phyloP scores from a whole-genome alignment of 2,113 vertebrate genomes.

The Castor canadensis region DNA sequence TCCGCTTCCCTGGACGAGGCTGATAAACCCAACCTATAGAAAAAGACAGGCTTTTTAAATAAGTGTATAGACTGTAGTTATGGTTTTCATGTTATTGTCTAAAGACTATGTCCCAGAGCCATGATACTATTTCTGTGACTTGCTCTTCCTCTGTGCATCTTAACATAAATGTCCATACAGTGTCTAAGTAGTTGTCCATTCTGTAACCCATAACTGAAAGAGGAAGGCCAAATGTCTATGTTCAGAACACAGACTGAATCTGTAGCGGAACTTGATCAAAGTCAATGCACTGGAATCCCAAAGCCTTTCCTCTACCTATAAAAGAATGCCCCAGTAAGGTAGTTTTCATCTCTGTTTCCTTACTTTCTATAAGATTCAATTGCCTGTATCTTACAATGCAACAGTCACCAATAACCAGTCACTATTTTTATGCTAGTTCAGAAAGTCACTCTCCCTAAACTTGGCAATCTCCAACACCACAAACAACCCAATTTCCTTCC shows the following conservation, averaged over 20 bases:
- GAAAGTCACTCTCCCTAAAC: not conserved
- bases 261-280: constrained; percentile 14
- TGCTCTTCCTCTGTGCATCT: constrained; percentile 8
- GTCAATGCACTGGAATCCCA: not conserved
- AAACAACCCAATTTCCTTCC: constrained; percentile 7
- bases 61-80: not conserved
- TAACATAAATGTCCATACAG: not conserved
- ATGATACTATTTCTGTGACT: not conserved
- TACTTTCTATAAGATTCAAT: not conserved
- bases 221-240: constrained; percentile 11
- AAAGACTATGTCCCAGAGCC: constrained; percentile 11
- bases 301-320: constrained; percentile 10
- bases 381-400: constrained; percentile 5
- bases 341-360: not conserved
- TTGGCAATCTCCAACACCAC: not conserved
- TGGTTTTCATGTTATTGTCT: constrained; percentile 36
- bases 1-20: constrained; percentile 86
- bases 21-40: constrained; percentile 90
- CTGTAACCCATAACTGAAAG: constrained; percentile 42
- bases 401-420: not conserved
- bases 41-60: constrained; percentile 70
- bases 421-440: constrained; percentile 33
- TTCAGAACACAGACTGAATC: not conserved
- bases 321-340: not conserved
- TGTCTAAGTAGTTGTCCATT: not conserved